Conservation (phyloP, 2,888 invertebrate species). For the Sinohyriopsis cumingii region DNA sequence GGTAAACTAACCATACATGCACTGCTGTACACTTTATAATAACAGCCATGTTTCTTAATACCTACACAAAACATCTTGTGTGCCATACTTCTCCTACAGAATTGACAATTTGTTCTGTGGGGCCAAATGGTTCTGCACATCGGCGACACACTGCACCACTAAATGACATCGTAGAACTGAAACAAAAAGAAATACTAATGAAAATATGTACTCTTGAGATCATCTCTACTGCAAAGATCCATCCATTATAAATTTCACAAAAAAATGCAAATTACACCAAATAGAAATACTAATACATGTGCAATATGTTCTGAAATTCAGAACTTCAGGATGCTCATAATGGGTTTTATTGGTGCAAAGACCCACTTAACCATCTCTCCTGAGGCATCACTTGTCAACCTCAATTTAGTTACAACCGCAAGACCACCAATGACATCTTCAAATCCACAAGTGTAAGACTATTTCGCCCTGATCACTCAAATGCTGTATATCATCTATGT, state of each 20-base stretch:
- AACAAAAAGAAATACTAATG: conserved; percentile 18
- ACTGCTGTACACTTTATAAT: too few species aligned
- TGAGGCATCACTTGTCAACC: too few species aligned
- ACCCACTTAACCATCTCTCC: too few species aligned
- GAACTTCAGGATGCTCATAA: too few species aligned
- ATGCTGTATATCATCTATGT: too few species aligned
- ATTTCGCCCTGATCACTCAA: too few species aligned
- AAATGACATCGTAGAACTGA: conserved; percentile 75
- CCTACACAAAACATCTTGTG: conserved; percentile 97
- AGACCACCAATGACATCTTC: too few species aligned
- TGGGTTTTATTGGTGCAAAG: too few species aligned
- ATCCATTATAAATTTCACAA: background rate
- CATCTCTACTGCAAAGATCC: background rate
- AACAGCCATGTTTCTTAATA: conserved; percentile 20
- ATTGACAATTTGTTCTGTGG: conserved; percentile 98
- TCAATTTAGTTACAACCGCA: too few species aligned
- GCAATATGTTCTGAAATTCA: background rate
- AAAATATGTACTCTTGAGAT: background rate
- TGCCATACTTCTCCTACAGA: conserved; percentile 99
- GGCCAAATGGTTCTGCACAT: conserved; percentile 95
- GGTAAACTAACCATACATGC: too few species aligned
- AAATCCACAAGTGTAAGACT: too few species aligned
- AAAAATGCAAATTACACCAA: background rate
- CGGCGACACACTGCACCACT: conserved; percentile 95
- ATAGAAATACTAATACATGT: background rate